A percentile compares a stretch with the other conserved stretches of the same genome.
phyloP scores from a whole-genome alignment of 2,888 invertebrate species.

The Globia sparganii region DNA sequence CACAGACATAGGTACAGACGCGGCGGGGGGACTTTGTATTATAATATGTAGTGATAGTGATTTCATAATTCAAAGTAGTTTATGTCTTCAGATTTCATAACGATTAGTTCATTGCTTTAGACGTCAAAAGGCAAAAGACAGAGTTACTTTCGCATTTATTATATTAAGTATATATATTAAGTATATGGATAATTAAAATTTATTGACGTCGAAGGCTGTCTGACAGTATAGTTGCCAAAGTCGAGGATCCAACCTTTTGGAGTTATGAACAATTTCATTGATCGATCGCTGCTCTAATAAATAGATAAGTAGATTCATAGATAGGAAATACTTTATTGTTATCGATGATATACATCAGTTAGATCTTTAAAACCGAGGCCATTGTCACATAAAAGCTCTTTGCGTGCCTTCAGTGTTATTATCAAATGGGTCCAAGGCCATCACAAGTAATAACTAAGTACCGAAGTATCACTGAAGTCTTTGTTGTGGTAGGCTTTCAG shows the following conservation, averaged over 20 bases:
- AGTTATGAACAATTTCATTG: background rate
- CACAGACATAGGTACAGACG: too few relatives aligned
- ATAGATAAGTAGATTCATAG: too few relatives aligned
- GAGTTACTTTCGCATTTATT: background rate
- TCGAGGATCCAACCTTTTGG: slow-evolving; percentile 4
- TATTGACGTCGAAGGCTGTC: background rate
- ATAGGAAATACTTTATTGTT: background rate
- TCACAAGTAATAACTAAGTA: background rate
- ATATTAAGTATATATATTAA: background rate
- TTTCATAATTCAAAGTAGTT: background rate
- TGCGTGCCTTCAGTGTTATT: background rate
- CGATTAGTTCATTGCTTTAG: background rate
- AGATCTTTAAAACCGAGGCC: background rate
- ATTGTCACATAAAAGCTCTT: slow-evolving; percentile 7
- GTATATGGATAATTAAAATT: background rate
- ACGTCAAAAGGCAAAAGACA: background rate
- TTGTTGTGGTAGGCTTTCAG: slow-evolving; percentile 3
- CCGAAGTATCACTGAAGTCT: background rate
- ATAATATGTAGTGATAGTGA: too few relatives aligned
- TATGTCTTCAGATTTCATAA: background rate
- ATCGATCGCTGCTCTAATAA: background rate
- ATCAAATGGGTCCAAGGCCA: background rate
- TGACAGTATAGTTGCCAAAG: background rate
- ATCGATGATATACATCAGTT: background rate
- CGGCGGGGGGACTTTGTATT: too few relatives aligned